A percentile compares a stretch with the other conserved stretches of the same genome.
Conservation (phyloP, 2,113 vertebrate genomes). For the Vicugna pacos region DNA sequence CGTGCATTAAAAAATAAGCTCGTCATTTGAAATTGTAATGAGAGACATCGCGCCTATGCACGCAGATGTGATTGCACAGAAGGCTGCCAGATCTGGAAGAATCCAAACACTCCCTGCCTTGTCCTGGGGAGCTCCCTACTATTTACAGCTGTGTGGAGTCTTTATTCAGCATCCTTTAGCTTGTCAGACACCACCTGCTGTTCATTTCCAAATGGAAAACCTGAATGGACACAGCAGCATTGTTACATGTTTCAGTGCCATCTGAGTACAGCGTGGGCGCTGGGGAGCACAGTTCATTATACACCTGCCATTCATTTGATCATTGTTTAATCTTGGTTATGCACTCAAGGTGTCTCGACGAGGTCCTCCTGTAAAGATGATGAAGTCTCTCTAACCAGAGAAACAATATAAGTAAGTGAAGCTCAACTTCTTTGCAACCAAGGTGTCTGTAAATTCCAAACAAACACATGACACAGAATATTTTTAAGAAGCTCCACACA, state of each 20-base stretch:
- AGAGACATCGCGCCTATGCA: slow-evolving; percentile 47
- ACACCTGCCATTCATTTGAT: not conserved
- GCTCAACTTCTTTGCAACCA: not conserved
- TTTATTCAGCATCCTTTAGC: not conserved
- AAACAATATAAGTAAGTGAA: not conserved
- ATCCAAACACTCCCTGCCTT: slow-evolving; percentile 13
- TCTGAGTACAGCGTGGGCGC: not conserved
- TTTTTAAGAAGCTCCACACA: not conserved
- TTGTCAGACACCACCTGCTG: not conserved
- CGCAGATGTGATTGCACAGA: slow-evolving; percentile 67
- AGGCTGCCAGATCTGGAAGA: slow-evolving; percentile 51
- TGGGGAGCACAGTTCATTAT: not conserved
- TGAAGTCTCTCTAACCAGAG: not conserved
- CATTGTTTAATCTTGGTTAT: not conserved
- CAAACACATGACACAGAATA: not conserved
- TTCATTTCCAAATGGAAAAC: not conserved
- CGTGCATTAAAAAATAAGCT: slow-evolving; percentile 70
- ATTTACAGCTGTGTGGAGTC: slow-evolving; percentile 4
- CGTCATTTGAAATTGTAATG: slow-evolving; percentile 69
- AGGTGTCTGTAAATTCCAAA: not conserved
- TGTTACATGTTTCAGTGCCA: not conserved
- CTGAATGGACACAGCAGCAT: not conserved
- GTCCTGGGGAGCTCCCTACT: not conserved
- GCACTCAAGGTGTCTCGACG: not conserved
- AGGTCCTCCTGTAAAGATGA: not conserved